Evolutionary conservation across 2,113 vertebrate genomes (phyloP), one percentile per base, ranked within the genome.

Genomic region (Vimba vimba): DNA sequence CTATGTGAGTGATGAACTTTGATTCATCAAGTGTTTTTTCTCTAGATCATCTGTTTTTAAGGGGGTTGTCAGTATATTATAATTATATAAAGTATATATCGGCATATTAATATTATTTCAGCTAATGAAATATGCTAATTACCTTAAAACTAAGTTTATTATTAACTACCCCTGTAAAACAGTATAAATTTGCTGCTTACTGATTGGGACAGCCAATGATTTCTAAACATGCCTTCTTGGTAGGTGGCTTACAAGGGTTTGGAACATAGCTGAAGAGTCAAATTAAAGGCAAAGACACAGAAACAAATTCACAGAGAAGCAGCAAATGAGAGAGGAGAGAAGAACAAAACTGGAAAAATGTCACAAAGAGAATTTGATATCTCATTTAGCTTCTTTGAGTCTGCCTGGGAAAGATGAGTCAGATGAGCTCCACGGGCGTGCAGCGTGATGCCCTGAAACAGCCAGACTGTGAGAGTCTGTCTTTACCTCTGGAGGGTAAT

Each of bases 401-500:
- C n/a, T 13, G n/a, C n/a, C 64, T 69, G 45, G 45, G 80, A 82
- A 82, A 50, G 45, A 82, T 15, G 80, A 69, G 23, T 81, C 59
- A 81, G 79, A 30, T 47, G 12, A 62, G 59, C 39, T 66, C n/a
- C 33, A 69, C n/a, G 21, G 10, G 45, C 43, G 0, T 45, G 25
- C 64, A 68, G 45, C 3, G 1, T 52, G 80, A 68, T 52, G 45
- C 30, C 80, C 62, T 15, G 71, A 77, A 43, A 71, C 10, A 68
- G 47, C 30, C 80, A 55, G 19, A 82, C 69, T 77, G 85, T 66
- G 60, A 52, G 62, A 88, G 85, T 88, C 89, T 85, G 86, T 93
- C 89, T 92, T 91, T 88, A 91, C 82, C 89, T 88, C 79, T 88
- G 89, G 83, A 43, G 64, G 84, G 79, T 92, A 93, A 95, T 94